These are phyloP conservation scores for Chascanopsetta lugubris DNA, from an alignment of 2,113 vertebrate genomes.

Conservation along the genomic window DNA sequence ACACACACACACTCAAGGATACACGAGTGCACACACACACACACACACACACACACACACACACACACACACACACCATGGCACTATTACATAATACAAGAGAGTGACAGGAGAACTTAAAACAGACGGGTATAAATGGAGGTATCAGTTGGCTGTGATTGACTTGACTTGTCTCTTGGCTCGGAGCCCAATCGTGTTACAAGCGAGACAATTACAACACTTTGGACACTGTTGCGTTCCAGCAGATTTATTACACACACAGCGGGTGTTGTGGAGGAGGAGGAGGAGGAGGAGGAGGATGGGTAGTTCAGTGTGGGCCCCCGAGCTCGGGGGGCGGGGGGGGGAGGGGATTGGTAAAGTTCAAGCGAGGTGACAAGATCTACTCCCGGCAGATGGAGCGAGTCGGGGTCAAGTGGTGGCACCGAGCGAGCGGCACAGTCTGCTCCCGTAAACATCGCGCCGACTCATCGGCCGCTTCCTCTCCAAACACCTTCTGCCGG, in stretches of 20 bases:
- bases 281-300: constrained; percentile 3
- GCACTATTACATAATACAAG: constrained; percentile 42
- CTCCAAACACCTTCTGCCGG: constrained; percentile 6
- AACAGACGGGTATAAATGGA: constrained; percentile 24
- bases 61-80: not conserved
- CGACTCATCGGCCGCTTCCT: constrained; percentile 47
- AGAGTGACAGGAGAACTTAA: constrained; percentile 24
- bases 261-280: constrained; percentile 2
- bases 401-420: constrained; percentile 49
- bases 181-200: not conserved
- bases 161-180: not conserved
- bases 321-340: not conserved
- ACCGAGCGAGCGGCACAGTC: constrained; percentile 38
- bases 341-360: constrained; percentile 52
- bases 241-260: constrained; percentile 28
- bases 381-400: constrained; percentile 38
- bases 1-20: not conserved
- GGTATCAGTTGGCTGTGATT: not conserved
- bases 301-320: constrained; percentile 6
- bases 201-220: not conserved
- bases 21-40: too few relatives aligned
- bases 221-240: constrained; percentile 1
- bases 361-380: constrained; percentile 55
- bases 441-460: constrained; percentile 53
- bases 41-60: not conserved